Conservation (phyloP, 2,797 vertebrate species). For the Tragelaphus eurycerus region DNA sequence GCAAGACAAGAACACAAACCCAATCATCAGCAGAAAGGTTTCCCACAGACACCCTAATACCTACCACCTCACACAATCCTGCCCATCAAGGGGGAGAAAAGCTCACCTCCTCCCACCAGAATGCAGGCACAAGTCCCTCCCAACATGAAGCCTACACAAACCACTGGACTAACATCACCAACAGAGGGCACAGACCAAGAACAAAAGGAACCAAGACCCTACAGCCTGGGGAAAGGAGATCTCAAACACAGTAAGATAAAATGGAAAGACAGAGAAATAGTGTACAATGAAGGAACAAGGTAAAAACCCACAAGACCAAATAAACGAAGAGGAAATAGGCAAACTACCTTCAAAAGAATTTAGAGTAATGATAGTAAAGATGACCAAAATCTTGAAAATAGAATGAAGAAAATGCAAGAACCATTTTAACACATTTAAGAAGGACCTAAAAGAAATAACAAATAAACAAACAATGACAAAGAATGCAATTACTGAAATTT, state of each 20-base stretch:
- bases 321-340: background rate
- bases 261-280: background rate
- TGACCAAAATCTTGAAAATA: background rate
- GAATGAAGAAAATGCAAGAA: background rate
- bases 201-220: background rate
- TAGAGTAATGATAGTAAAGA: background rate
- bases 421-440: background rate
- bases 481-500: background rate
- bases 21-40: background rate
- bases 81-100: background rate
- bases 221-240: background rate
- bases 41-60: background rate
- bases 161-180: background rate
- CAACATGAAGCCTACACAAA: background rate
- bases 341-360: background rate
- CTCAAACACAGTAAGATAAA: background rate
- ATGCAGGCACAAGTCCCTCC: background rate
- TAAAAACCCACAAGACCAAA: background rate
- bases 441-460: background rate
- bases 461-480: background rate
- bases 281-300: background rate
- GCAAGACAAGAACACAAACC: background rate
- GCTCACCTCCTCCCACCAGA: background rate
- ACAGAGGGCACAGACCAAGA: background rate
- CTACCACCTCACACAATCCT: background rate